Evolutionary conservation across 2,797 vertebrate species (phyloP), one percentile per base, ranked within the genome.

Genomic region (Chaenodraco wilsoni): DNA sequence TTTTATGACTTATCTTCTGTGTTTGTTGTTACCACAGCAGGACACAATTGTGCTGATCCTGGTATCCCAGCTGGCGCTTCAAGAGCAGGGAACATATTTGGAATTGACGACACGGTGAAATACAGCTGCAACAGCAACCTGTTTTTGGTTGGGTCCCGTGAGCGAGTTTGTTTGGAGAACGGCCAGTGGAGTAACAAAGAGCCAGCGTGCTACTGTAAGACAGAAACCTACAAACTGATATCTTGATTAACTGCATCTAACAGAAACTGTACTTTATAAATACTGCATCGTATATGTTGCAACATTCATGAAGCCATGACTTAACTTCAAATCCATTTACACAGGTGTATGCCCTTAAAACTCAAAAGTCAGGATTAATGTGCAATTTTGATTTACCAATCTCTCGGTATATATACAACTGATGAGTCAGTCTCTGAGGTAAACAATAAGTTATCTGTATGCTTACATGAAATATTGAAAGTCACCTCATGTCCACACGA

Each of bases 181-280:
- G 59, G 90, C 73, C 65, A 88, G 6, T 94, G 93, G 93, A 84
- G 86, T 0, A 91, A 90, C 16, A 54, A 0, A 14, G 93, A 91
- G 55, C 93, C 93, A 8, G 71, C 51, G 9, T 94, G 93, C 65
- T 93, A 91, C 81, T 91, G 93, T 94, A 81, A 93, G 92, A 81
- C 17, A 13, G 3, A 69, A 3, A 65, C 27, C 60, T 16, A 40
- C 11, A 31, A 37, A 9, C 33, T 27, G 27, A 27, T 4, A 27
- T 27, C 27, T 27, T 27, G 7, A 37, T 37, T 9, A 9, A 37
- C 33, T 37, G 33, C 9, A 9, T 37, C 33, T 9, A 37, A 37
- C 33, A 9, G 33, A 37, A 9, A 37, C 33, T 37, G 7, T 37
- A 37, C 33, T 37, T 37, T 37, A 37, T 52, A 40, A 10, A 40